Evolutionary conservation across 2,113 vertebrate species (phyloP), one percentile per base, ranked within the genome.

Genomic region (Caracal caracal): DNA sequence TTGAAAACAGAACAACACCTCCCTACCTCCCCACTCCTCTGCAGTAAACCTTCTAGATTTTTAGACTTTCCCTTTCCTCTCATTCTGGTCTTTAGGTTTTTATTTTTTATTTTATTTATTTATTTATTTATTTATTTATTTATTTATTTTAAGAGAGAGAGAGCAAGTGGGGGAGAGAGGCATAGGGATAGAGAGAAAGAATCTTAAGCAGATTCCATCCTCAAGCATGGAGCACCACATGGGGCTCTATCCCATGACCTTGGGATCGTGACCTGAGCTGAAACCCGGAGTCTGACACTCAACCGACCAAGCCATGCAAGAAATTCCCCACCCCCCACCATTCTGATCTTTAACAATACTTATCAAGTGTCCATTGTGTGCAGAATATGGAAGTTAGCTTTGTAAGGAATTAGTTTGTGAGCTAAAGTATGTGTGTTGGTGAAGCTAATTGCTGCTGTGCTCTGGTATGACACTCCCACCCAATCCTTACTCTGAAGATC

Each of bases 21-120:
- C 3, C 20, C 20, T 10, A 0, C 5, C 5, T 4, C 9, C 0
- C 7, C 19, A 22, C 11, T 56, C 5, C 3, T 4, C 9, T 0
- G 5, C 6, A 40, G 3, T 20, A 13, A 65, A 37, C 10, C 1
- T 33, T 65, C 71, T 59, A 28, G 24, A n/a, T 81, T 13, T 68
- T 68, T 84, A 82, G 30, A 19, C 12, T 11, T 75, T 47, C 9
- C 73, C 28, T 78, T 2, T 61, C 65, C 5, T 93, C 56, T 88
- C 26, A 24, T 47, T 89, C 15, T 93, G 56, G 56, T 56, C 56
- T 56, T 56, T 56, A 56, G 56, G 20, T 56, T 20, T 56, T 56
- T 56, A 20, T 56, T 56, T 56, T 56, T 43, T 43, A 43, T 43
- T 43, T 43, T 8, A 43, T 43, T 43, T 40, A 40, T 6, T 40